Base-by-base conservation (phyloP, 1,140 invertebrate species). In the Aphidius gifuensis region DNA sequence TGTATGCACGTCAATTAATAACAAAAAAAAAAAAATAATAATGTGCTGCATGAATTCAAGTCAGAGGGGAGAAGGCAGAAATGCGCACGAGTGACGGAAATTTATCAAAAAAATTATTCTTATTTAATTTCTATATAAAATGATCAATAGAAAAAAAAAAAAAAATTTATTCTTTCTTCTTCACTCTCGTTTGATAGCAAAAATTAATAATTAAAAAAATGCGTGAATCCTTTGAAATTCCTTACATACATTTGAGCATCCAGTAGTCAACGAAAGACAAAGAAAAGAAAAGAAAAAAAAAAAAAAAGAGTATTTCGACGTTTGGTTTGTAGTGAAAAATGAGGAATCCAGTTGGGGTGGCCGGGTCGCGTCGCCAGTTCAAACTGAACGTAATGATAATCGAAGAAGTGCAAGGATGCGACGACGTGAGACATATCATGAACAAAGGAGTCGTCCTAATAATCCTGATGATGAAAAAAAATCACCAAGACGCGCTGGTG, bases 261-360 rank as follows among this genome's bases (percentile, higher is more conserved):
- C 23, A 32, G 23, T 32, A 32, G 23, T 32, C 23, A 32, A 6
- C 32, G 9, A 48, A 23, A 49, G 6, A 49, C 42, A 23, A 39
- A 45, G 9, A 9, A 46, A 23, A 5, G 6, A 49, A 49, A 23
- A 39, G 57, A 9, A 9, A 46, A 23, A 5, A 47, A 58, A 44
- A 58, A 58, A 51, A 32, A 38, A 51, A 11, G 11, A 51, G 71
- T 69, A 77, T 68, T 77, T 38, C 40, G 38, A 55, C 42, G 21
- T 55, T 76, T 75, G 69, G 71, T 74, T 78, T 77, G 66, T 79
- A 78, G 77, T 72, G 68, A 72, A 77, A 69, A 73, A 68, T 69
- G 74, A 77, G 66, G 74, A 77, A 71, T 74, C 71, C 76, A 74
- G 74, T 70, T 79, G 77, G 77, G 77, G 76, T 74, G 76, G 74